Evolutionary conservation across 2,888 invertebrate species (phyloP).

Genomic region (Crematogaster levior): DNA sequence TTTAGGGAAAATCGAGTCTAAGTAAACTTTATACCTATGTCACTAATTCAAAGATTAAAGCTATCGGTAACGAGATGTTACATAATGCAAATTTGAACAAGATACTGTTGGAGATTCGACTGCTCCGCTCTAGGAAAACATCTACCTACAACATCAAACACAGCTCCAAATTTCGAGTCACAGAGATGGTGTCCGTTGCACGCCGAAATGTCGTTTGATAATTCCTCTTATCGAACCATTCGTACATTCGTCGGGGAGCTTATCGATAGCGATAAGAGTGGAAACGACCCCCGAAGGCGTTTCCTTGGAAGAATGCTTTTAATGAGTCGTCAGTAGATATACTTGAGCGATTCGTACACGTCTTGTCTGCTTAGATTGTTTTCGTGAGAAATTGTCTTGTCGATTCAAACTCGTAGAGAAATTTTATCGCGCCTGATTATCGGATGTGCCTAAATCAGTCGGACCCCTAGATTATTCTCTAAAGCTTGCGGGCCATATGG

Average conservation of each 20-base stretch:
- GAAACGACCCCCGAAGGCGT: constrained; percentile 52
- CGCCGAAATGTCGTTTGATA: constrained; percentile 63
- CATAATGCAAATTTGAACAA: constrained; percentile 52
- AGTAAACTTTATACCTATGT: neutral
- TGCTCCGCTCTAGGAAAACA: constrained; percentile 29
- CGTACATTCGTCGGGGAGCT: constrained; percentile 54
- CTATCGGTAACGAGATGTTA: neutral
- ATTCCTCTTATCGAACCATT: constrained; percentile 65
- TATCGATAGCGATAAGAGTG: constrained; percentile 67
- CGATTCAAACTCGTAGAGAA: constrained; percentile 56
- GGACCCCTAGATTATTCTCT: constrained; percentile 39
- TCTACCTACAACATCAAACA: constrained; percentile 22
- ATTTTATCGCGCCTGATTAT: constrained; percentile 64
- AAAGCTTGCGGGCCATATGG: constrained; percentile 44
- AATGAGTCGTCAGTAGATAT: constrained; percentile 45
- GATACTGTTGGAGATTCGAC: constrained; percentile 20
- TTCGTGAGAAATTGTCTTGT: constrained; percentile 66
- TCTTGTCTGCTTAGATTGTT: constrained; percentile 62
- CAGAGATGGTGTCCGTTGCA: constrained; percentile 36
- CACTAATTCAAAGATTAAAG: constrained; percentile 42
- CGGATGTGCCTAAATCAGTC: constrained; percentile 34
- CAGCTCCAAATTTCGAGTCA: neutral
- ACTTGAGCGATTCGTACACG: constrained; percentile 58
- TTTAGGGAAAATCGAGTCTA: constrained; percentile 3
- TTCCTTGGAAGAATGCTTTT: constrained; percentile 9